Evolutionary conservation across 2,888 invertebrate species (phyloP).

Genomic region (Pardosa pseudoannulata): DNA sequence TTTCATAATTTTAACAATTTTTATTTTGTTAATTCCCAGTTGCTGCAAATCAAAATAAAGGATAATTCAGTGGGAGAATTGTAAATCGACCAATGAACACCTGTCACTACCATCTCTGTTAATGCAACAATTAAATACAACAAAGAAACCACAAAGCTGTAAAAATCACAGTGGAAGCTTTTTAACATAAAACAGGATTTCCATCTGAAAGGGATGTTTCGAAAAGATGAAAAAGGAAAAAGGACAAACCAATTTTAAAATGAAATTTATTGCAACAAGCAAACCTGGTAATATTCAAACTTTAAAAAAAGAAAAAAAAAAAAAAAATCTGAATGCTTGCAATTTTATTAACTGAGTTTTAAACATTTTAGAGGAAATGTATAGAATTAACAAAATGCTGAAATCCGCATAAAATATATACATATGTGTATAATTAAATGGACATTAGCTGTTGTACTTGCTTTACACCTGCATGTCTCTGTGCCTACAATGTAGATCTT

Average conservation of each 20-base stretch:
- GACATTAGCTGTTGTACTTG: slow-evolving; percentile 2
- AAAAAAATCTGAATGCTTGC: slow-evolving; percentile 51
- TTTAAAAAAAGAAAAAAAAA: neutral
- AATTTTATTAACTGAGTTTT: slow-evolving; percentile 32
- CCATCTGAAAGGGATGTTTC: too few relatives aligned
- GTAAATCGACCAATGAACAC: too few relatives aligned
- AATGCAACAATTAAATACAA: too few relatives aligned
- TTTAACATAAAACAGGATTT: too few relatives aligned
- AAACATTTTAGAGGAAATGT: slow-evolving; percentile 8
- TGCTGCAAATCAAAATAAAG: too few relatives aligned
- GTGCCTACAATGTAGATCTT: slow-evolving; percentile 43
- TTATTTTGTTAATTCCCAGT: too few relatives aligned
- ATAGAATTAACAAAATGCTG: neutral
- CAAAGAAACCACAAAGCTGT: too few relatives aligned
- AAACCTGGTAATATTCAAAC: slow-evolving; percentile 39
- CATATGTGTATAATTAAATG: slow-evolving; percentile 38
- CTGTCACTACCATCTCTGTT: too few relatives aligned
- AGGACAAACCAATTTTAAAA: slow-evolving; percentile 29
- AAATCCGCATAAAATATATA: slow-evolving; percentile 32
- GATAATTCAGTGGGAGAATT: too few relatives aligned
- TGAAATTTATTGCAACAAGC: slow-evolving; percentile 65
- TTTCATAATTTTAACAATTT: too few relatives aligned
- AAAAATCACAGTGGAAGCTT: too few relatives aligned
- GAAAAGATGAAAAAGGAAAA: too few relatives aligned
- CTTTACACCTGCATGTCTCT: slow-evolving; percentile 10